Evolutionary conservation across 2,113 vertebrate species (phyloP).

Genomic region (Hemichromis elongatus): DNA sequence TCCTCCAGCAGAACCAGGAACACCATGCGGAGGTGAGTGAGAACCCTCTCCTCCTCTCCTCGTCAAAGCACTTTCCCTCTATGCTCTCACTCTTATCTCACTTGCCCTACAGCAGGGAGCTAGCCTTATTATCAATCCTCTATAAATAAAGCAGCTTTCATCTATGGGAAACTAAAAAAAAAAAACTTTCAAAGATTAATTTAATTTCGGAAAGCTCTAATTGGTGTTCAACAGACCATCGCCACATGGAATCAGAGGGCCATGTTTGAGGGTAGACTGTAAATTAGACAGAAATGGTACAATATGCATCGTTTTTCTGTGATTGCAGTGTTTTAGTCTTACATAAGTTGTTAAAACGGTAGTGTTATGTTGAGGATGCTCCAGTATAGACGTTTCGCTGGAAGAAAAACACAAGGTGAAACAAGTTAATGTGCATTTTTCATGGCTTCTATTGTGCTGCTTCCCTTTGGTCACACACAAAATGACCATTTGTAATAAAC

Average conservation of each 20-base stretch:
- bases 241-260: conserved; percentile 8
- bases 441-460: neutral
- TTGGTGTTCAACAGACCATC: conserved; percentile 40
- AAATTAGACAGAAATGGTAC: conserved; percentile 25
- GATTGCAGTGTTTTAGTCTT: conserved; percentile 21
- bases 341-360: neutral
- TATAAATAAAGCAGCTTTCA: conserved; percentile 64
- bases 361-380: neutral
- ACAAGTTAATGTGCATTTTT: neutral
- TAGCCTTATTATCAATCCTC: conserved; percentile 37
- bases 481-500: neutral
- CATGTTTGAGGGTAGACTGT: conserved; percentile 24
- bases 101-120: conserved; percentile 44
- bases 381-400: neutral
- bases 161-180: conserved; percentile 23
- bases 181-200: conserved; percentile 29
- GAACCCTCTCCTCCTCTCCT: conserved; percentile 50
- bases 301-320: conserved; percentile 12
- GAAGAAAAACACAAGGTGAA: neutral
- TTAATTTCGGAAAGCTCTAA: conserved; percentile 40
- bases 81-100: conserved; percentile 58
- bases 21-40: conserved; percentile 98
- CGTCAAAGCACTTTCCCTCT: conserved; percentile 33
- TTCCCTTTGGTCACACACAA: neutral
- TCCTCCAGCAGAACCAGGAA: conserved; percentile 98